Evolutionary conservation across 2,113 vertebrate genomes (phyloP).

Genomic region (Calypte anna): DNA sequence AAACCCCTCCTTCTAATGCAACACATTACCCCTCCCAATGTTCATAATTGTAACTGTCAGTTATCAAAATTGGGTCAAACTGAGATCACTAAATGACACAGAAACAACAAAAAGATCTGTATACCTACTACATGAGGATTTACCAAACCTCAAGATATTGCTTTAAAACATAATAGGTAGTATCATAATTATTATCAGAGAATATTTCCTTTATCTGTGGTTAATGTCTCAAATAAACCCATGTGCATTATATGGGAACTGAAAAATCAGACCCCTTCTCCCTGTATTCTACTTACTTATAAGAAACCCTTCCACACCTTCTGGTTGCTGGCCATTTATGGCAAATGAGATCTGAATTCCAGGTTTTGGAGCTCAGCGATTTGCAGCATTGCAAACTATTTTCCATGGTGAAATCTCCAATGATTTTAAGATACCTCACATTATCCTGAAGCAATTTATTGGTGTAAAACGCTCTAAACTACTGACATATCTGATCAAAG

Average conservation of each 20-base stretch:
- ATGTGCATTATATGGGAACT: background rate
- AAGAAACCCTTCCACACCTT: background rate
- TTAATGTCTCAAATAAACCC: background rate
- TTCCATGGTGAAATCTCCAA: slow-evolving; percentile 16
- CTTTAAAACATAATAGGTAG: background rate
- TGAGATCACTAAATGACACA: background rate
- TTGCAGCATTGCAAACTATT: slow-evolving; percentile 34
- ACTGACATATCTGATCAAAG: background rate
- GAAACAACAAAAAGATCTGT: background rate
- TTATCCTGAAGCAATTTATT: slow-evolving; percentile 31
- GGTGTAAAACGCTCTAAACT: background rate
- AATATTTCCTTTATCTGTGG: slow-evolving; percentile 15
- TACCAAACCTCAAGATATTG: background rate
- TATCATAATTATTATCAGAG: background rate
- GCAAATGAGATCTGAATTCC: slow-evolving; percentile 41
- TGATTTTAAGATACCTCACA: background rate
- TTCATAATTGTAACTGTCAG: background rate
- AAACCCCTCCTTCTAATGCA: background rate
- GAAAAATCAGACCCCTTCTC: background rate
- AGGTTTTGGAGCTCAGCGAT: slow-evolving; percentile 40
- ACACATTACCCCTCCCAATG: background rate
- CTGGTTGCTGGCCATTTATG: background rate
- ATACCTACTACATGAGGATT: background rate
- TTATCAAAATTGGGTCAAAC: background rate
- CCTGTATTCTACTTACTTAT: background rate